Conservation (phyloP, 2,888 invertebrate species). For the Panorpa germanica region DNA sequence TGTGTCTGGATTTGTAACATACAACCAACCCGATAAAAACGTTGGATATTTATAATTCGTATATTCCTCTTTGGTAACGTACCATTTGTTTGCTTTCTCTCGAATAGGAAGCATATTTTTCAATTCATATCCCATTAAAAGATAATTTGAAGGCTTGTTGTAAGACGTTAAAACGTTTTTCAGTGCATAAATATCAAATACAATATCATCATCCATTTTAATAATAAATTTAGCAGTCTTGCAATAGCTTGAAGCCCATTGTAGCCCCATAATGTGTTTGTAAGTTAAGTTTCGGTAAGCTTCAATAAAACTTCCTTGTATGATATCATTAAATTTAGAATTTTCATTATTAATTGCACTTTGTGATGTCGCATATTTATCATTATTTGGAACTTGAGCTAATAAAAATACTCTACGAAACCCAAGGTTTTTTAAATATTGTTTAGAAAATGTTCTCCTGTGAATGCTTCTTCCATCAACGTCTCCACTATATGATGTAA, state of each 20-base stretch:
- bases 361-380: constrained; percentile 32
- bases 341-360: constrained; percentile 39
- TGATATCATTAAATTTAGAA: constrained; percentile 40
- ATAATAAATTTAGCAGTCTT: constrained; percentile 38
- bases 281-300: constrained; percentile 64
- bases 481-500: constrained; percentile 62
- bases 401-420: constrained; percentile 48
- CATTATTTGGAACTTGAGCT: constrained; percentile 32
- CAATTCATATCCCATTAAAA: constrained; percentile 47
- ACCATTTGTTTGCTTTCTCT: constrained; percentile 59
- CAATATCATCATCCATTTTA: constrained; percentile 70
- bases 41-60: constrained; percentile 39
- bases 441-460: constrained; percentile 39
- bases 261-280: constrained; percentile 65
- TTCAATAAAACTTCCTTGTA: constrained; percentile 61
- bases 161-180: constrained; percentile 24
- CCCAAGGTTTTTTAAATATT: constrained; percentile 35
- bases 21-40: constrained; percentile 73
- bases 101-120: constrained; percentile 43
- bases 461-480: constrained; percentile 48
- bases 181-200: constrained; percentile 44
- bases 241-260: constrained; percentile 51
- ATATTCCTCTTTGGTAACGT: constrained; percentile 48
- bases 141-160: too few species aligned
- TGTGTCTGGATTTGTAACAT: constrained; percentile 48